Evolutionary conservation across 2,888 invertebrate genomes (phyloP), one percentile per base, ranked within the genome.

Genomic region (Seira sanloemensis): DNA sequence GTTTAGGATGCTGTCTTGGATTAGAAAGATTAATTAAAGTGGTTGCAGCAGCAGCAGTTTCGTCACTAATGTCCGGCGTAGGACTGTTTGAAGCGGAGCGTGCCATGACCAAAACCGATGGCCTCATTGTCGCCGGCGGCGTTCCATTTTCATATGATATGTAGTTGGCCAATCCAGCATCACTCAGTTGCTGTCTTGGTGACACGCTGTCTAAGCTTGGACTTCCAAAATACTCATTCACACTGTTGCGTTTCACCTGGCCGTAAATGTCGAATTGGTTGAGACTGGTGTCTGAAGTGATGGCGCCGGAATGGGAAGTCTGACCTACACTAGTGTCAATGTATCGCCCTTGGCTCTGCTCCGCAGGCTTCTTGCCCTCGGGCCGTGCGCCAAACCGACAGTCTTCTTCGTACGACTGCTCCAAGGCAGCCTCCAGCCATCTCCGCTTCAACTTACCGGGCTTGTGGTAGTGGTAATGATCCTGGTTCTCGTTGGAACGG

Each of bases 21-120:
- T 75, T 18, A 66, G 27, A 16, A 67, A 77, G 24, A 46, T 69
- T 69, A 12, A 78, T 23, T 37, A 78, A 71, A 27, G 78, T 71
- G 1, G 50, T 71, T 25, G 78, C 78, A 71, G 78, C 78, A 65
- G 78, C 78, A 62, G 37, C 37, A 62, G 78, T 78, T 62, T 37
- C 71, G 12, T 26, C 46, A 9, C 46, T 26, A 2, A 50, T 26
- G 4, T 71, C 71, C 4, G 50, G n/a, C 19, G 19, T 50, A 2
- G 19, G 25, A 74, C 68, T 77, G 73, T 37, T 85, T 16, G 74
- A 75, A 46, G 83, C 37, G 9, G 87, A 77, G 9, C 82, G 69
- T n/a, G 90, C 90, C 89, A 90, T 89, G 18, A 90, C 90, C 5
- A 90, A 85, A 27, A 90, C 90, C 0, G 89, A 90, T 19, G 90